Conservation (phyloP, 1,140 invertebrate genomes). For the Orussus abietinus region DNA sequence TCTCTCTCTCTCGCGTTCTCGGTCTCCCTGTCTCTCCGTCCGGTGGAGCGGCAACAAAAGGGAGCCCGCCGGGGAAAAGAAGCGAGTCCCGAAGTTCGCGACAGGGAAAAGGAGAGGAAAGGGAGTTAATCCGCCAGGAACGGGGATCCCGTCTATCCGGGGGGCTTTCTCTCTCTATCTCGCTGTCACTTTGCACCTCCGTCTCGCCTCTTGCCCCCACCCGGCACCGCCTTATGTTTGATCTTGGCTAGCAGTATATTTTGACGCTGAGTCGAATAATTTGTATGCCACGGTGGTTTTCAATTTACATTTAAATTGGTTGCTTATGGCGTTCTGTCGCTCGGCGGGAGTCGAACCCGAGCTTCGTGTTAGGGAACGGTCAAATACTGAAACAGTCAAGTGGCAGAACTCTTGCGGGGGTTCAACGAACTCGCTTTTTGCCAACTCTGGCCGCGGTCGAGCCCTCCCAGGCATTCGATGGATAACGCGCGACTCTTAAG, state of each 20-base stretch:
- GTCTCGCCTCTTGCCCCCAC: too few species aligned
- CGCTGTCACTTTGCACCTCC: too few species aligned
- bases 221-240: conserved; percentile 46
- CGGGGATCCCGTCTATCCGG: too few species aligned
- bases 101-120: background rate
- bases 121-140: too few species aligned
- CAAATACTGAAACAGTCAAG: conserved; percentile 35
- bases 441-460: conserved; percentile 4
- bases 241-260: conserved; percentile 54
- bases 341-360: conserved; percentile 49
- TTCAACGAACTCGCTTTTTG: conserved; percentile 26
- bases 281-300: conserved; percentile 56
- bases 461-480: conserved; percentile 1
- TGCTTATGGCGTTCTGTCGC: conserved; percentile 54
- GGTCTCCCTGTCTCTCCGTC: too few species aligned
- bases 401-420: conserved; percentile 24
- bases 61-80: too few species aligned
- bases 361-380: conserved; percentile 39
- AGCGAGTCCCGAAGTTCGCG: conserved; percentile 27
- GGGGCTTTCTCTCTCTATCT: too few species aligned
- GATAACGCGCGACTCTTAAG: conserved; percentile 22
- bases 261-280: conserved; percentile 55
- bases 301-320: conserved; percentile 58
- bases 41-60: too few species aligned
- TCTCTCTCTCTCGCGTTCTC: too few species aligned